Percentiles rank a stretch among this genome's conserved stretches.
These are phyloP conservation scores for Sapayoa aenigma DNA, from an alignment of 2,113 vertebrate genomes.

Conservation along the genomic window DNA sequence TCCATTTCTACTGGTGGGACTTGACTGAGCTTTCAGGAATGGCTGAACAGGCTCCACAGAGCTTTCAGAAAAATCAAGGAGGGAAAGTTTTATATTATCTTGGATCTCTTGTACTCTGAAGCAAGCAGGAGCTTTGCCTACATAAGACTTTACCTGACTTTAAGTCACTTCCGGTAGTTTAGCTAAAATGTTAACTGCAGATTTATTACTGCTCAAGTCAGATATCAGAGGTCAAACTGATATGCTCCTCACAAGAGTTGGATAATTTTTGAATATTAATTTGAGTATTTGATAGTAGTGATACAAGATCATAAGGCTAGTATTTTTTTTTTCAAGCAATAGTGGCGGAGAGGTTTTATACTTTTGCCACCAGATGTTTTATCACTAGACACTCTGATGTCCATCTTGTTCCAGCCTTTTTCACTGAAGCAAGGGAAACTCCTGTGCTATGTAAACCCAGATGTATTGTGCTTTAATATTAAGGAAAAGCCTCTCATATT, in stretches of 20 bases:
- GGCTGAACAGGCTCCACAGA: not conserved
- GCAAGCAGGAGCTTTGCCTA: not conserved
- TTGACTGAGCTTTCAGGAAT: not conserved
- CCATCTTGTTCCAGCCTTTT: not conserved
- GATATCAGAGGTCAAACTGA: not conserved
- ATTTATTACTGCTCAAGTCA: not conserved
- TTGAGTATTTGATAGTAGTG: not conserved
- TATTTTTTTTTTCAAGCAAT: not conserved
- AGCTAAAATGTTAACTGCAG: not conserved
- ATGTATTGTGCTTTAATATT: not conserved
- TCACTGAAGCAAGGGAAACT: not conserved
- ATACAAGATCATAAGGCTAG: fast-evolving
- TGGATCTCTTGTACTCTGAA: not conserved
- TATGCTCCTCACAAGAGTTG: not conserved
- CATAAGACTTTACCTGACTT: not conserved
- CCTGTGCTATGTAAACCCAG: not conserved
- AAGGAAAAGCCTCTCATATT: not conserved
- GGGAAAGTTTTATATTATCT: not conserved
- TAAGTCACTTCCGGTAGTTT: not conserved
- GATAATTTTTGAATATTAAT: not conserved
- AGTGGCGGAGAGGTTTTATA: not conserved
- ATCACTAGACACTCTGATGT: not conserved
- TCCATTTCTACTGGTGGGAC: fast-evolving
- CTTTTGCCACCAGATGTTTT: not conserved
- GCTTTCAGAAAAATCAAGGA: not conserved